Conservation (phyloP, 2,113 vertebrate genomes). For the Arothron firmamentum region DNA sequence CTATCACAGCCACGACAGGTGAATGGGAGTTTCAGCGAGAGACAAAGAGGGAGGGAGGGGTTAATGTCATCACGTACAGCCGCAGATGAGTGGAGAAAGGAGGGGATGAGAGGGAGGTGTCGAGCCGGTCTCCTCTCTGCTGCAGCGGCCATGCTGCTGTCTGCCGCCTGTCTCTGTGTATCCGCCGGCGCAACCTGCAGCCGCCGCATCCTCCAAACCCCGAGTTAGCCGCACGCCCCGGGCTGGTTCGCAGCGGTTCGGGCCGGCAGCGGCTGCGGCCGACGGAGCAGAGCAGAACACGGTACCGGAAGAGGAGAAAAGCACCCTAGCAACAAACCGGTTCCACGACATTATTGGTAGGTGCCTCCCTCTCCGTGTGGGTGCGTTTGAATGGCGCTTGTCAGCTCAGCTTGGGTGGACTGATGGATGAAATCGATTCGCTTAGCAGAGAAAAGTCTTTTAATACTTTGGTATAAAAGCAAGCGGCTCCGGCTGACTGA, state of each 20-base stretch:
- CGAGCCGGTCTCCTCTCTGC: constrained; percentile 50
- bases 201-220: constrained; percentile 27
- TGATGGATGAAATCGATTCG: constrained; percentile 21
- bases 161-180: constrained; percentile 35
- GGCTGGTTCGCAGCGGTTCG: constrained; percentile 3
- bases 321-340: constrained; percentile 65
- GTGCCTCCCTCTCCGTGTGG: constrained; percentile 40
- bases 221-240: constrained; percentile 5
- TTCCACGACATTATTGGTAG: constrained; percentile 55
- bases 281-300: constrained; percentile 8
- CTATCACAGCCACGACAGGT: not conserved
- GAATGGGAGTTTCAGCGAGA: constrained; percentile 10
- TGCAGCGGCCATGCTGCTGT: constrained; percentile 64
- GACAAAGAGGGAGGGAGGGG: constrained; percentile 22
- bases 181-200: constrained; percentile 23
- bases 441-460: not conserved
- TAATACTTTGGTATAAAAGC: not conserved
- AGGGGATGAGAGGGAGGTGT: constrained; percentile 11
- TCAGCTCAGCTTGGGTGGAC: constrained; percentile 40
- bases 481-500: not conserved
- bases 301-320: constrained; percentile 28
- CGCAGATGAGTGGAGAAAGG: constrained; percentile 13
- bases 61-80: constrained; percentile 40
- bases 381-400: not conserved
- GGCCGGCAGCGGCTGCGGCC: not conserved